Conservation (phyloP, 1,140 invertebrate genomes). For the Oedothorax gibbosus region DNA sequence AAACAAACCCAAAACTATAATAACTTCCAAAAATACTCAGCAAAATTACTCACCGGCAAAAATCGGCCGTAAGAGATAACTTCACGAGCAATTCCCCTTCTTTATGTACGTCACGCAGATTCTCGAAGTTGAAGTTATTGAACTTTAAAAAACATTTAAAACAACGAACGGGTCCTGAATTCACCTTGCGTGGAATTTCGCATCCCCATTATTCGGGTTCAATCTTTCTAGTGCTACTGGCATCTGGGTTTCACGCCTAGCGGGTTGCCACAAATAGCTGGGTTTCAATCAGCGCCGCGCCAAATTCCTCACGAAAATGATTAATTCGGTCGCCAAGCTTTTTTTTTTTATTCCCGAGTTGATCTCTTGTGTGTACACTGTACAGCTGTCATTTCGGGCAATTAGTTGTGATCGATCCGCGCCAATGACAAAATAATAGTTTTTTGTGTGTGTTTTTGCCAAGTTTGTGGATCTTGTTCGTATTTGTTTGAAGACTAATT, state of each 20-base stretch:
- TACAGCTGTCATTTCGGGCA: slow-evolving; percentile 43
- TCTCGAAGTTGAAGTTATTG: slow-evolving; percentile 40
- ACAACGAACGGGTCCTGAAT: slow-evolving; percentile 13
- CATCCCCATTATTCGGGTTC: slow-evolving; percentile 54
- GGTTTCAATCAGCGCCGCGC: slow-evolving; percentile 52
- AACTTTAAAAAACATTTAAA: slow-evolving; percentile 46
- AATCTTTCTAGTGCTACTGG: slow-evolving; percentile 58
- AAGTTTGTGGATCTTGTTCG: not conserved
- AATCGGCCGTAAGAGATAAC: slow-evolving; percentile 41
- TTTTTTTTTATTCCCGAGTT: not conserved
- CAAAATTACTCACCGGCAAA: slow-evolving; percentile 49
- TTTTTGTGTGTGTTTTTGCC: slow-evolving; percentile 16
- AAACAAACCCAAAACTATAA: too few species aligned
- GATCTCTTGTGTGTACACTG: slow-evolving; percentile 27
- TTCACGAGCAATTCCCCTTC: slow-evolving; percentile 30
- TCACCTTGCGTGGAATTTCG: slow-evolving; percentile 48
- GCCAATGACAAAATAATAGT: slow-evolving; percentile 43
- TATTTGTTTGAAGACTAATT: slow-evolving; percentile 7
- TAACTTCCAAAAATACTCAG: not conserved
- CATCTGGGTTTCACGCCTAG: slow-evolving; percentile 58
- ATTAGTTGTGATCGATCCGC: slow-evolving; percentile 47
- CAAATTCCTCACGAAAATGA: slow-evolving; percentile 40
- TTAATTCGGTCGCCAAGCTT: slow-evolving; percentile 36
- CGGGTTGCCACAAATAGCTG: slow-evolving; percentile 53
- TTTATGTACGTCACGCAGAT: slow-evolving; percentile 44